Base-by-base conservation (phyloP, 2,888 invertebrate species). In the Philaethria dido region DNA sequence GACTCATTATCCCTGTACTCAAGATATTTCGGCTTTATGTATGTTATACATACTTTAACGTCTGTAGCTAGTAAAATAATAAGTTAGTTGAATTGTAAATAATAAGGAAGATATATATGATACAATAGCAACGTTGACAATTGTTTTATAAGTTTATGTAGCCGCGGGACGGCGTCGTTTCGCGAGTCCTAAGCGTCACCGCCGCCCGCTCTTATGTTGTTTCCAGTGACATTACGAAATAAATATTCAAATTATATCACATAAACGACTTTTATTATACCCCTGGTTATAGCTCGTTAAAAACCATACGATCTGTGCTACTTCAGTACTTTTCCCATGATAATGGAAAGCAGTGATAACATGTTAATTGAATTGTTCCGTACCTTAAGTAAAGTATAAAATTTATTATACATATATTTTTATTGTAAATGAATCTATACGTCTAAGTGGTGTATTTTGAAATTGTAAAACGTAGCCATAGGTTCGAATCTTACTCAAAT, bases 161-260 rank as follows among this genome's bases (percentile, higher is more conserved):
- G 87, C 85, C 79, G 86, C 89, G 89, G n/a, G n/a, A 72, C 81
- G 88, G 84, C 77, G 83, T 78, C 82, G 84, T 78, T n/a, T 77
- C 82, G 74, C 16, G 92, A 91, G 92, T 91, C 92, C 91, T 80
- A 82, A 78, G 82, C 80, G 86, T 77, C 83, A 71, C 82, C 85
- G 82, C 77, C 88, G 89, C 86, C 74, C 59, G 87, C 86, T 84
- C 81, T 84, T 85, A 72, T 80, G 86, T 90, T 92, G 86, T 88
- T 89, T 86, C 87, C 81, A 86, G 86, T 90, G 92, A 89, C 90
- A 92, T 92, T 91, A 89, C 84, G 80, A 86, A 91, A 91, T 91
- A 92, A 92, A 92, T 89, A 92, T 89, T 88, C 84, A 89, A 90
- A 91, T 86, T 89, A 88, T 89, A 92, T 89, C 89, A 84, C 73